Conservation (phyloP, 2,888 invertebrate species). For the Thysanoteuthis rhombus region DNA sequence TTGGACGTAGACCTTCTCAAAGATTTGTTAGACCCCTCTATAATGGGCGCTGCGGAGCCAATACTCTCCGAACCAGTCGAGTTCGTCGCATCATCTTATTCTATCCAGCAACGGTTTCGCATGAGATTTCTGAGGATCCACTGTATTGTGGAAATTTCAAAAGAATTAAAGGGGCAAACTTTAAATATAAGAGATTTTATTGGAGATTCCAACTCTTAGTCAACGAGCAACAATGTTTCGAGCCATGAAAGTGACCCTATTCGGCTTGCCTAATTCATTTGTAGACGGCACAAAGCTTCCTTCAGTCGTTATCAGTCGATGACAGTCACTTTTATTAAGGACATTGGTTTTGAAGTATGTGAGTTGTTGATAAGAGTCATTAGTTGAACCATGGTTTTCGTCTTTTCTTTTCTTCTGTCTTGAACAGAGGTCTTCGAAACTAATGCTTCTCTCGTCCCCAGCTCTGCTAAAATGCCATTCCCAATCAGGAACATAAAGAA, state of each 20-base stretch:
- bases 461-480: not conserved
- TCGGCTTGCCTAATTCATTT: not conserved
- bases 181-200: too few species aligned
- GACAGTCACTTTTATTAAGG: not conserved
- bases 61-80: too few species aligned
- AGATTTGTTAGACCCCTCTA: too few species aligned
- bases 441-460: rapidly evolving
- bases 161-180: too few species aligned
- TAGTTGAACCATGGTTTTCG: not conserved
- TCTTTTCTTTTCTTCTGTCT: not conserved
- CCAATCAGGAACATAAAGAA: not conserved
- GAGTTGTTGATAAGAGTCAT: not conserved
- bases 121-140: too few species aligned
- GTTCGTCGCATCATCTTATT: too few species aligned
- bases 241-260: not conserved
- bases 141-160: too few species aligned
- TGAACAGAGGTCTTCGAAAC: not conserved
- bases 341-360: not conserved
- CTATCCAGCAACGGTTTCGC: too few species aligned
- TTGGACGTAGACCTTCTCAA: too few species aligned
- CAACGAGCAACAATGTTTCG: not conserved
- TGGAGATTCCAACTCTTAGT: too few species aligned
- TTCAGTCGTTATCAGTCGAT: not conserved
- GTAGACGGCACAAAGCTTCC: not conserved
- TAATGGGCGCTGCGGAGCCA: too few species aligned